Conservation (phyloP, 2,113 vertebrate genomes). For the Albula glossodonta region DNA sequence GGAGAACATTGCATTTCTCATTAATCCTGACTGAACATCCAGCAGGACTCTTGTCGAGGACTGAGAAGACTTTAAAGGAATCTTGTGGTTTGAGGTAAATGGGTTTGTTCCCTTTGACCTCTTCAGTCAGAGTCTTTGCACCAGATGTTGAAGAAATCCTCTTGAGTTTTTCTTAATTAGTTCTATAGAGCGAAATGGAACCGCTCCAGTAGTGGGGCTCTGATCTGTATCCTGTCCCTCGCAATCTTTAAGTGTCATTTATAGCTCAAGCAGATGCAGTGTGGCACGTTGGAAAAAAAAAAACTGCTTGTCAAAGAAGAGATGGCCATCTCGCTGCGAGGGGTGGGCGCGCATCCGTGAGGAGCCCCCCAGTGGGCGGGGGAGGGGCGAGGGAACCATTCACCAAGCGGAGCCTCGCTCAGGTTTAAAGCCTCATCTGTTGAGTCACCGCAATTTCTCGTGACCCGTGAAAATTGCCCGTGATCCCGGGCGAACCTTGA, state of each 20-base stretch:
- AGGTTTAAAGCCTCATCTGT: conserved; percentile 37
- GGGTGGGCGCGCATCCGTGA: neutral
- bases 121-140: neutral
- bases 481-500: conserved; percentile 67
- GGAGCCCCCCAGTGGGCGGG: neutral
- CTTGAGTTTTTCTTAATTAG: conserved; percentile 18
- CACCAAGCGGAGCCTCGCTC: conserved; percentile 46
- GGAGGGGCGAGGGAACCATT: conserved; percentile 20
- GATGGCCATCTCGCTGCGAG: too few relatives aligned
- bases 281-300: neutral
- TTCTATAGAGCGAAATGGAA: neutral
- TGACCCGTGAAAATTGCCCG: conserved; percentile 60
- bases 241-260: neutral
- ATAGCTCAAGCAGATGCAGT: neutral
- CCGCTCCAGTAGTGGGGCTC: neutral
- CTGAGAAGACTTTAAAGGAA: conserved; percentile 26
- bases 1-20: conserved; percentile 13
- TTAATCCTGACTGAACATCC: conserved; percentile 5
- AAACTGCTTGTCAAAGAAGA: neutral
- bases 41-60: conserved; percentile 29
- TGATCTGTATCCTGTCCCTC: neutral
- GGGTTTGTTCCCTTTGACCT: conserved; percentile 22
- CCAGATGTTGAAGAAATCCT: conserved; percentile 8
- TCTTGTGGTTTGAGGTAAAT: conserved; percentile 19
- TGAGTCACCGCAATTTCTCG: conserved; percentile 44